Conservation (phyloP, 37 sponge, comb jelly and placozoan species). For the Spongilla lacustris region DNA sequence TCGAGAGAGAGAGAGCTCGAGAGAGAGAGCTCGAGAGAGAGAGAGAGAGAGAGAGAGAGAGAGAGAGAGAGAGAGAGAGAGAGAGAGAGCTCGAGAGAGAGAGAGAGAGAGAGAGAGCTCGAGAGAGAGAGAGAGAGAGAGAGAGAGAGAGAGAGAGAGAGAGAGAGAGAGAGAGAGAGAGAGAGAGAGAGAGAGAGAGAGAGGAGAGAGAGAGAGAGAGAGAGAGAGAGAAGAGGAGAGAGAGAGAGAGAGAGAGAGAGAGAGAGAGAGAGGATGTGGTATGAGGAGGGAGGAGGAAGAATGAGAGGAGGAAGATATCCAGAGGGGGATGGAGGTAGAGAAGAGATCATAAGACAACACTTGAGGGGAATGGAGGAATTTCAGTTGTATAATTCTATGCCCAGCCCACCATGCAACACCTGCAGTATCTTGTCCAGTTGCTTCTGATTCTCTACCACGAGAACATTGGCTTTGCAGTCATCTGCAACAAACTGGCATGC, state of each 20-base stretch:
- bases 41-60: neutral
- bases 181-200: slow-evolving; percentile 32
- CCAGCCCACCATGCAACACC: slow-evolving; percentile 30
- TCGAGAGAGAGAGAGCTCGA: no score
- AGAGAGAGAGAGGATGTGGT: no score
- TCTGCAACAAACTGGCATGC: slow-evolving; percentile 72
- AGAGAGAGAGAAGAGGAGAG: neutral
- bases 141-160: neutral
- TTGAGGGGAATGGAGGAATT: no score
- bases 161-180: slow-evolving; percentile 27
- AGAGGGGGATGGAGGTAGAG: no score
- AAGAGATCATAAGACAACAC: no score
- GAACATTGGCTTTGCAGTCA: slow-evolving; percentile 65
- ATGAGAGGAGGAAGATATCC: no score
- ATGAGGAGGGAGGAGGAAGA: no score
- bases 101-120: neutral
- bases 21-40: neutral
- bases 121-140: neutral
- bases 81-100: neutral
- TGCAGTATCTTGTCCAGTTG: slow-evolving; percentile 85
- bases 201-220: neutral
- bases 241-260: no score
- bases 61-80: neutral
- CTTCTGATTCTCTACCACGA: slow-evolving; percentile 81
- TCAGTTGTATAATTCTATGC: no score